Evolutionary conservation across 2,797 vertebrate species (phyloP).

Genomic region (Sebastes reedi): DNA sequence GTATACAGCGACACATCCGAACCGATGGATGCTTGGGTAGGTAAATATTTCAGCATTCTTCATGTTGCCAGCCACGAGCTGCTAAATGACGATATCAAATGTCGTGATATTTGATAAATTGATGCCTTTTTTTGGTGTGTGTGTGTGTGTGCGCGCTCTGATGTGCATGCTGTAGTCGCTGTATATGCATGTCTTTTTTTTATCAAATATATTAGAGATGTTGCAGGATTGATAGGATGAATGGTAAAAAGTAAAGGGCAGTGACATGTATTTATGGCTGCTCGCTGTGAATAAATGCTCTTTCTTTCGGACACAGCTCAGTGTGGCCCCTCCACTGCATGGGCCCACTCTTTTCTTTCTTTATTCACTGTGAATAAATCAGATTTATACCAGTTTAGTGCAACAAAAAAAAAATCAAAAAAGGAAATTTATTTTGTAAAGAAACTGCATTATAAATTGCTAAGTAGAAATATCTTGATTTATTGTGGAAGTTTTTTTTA

Average conservation of each 20-base stretch:
- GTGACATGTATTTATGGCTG: slow-evolving; percentile 60
- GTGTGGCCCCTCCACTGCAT: slow-evolving; percentile 33
- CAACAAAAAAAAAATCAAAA: background rate
- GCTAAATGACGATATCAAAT: slow-evolving; percentile 91
- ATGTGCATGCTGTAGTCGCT: slow-evolving; percentile 34
- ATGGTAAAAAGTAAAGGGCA: slow-evolving; percentile 50
- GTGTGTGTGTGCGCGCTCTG: slow-evolving; percentile 70
- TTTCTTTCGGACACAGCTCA: slow-evolving; percentile 61
- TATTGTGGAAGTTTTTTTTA: background rate
- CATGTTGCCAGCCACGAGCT: slow-evolving; percentile 83
- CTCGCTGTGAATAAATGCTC: slow-evolving; percentile 54
- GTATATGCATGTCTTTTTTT: slow-evolving; percentile 28
- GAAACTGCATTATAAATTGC: background rate
- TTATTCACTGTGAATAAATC: slow-evolving; percentile 44
- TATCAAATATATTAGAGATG: background rate
- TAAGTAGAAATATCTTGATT: background rate
- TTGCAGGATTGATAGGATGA: slow-evolving; percentile 32
- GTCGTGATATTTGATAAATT: slow-evolving; percentile 93
- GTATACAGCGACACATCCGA: slow-evolving; percentile 84
- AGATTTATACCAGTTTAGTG: slow-evolving; percentile 7
- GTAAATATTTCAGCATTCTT: slow-evolving; percentile 94
- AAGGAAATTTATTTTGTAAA: background rate
- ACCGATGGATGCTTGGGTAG: slow-evolving; percentile 91
- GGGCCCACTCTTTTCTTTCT: slow-evolving; percentile 57
- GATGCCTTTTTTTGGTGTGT: slow-evolving; percentile 88